Evolutionary conservation across 1,140 invertebrate genomes (phyloP), one percentile per base, ranked within the genome.

Genomic region (Panagrolaimus sp.): DNA sequence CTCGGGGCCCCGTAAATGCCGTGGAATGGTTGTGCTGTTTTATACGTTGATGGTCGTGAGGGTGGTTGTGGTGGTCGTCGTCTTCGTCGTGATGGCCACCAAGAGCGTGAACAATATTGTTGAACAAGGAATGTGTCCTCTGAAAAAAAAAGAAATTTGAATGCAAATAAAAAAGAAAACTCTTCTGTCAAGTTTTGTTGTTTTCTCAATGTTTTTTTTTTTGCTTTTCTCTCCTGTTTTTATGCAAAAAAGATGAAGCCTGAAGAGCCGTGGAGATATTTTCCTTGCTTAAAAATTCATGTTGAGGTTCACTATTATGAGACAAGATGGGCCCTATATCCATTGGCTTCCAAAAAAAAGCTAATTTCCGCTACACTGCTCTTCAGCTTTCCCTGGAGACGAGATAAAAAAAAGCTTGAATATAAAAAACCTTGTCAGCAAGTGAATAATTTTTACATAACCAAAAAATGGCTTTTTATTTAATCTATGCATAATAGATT

Each of bases 81-180:
- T 52, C 26, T 65, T 69, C 10, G 69, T 26, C 47, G 66, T 21
- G 52, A 58, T 58, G 55, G 43, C 77, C 79, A 43, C 74, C 71
- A 21, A 83, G 69, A n/a, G 84, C 84, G 69, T 81, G 84, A 48
- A 86, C 84, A 55, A 87, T 83, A 70, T 84, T 86, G 55, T 95
- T 94, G 84, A 98, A 98, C 47, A 98, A 86, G 44, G 92, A 93
- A 85, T 98, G 94, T 84, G 97, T 94, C 83, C 94, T 89, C 92
- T 96, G 87, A n/a, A n/a, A n/a, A 58, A 79, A 79, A 67, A 71
- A 45, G 66, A 76, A 74, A 74, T 68, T 10, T 46, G 43, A 7
- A 55, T 17, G 8, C 38, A n/a, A 63, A 52, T 43, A 48, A 65
- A 24, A 62, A 58, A 24, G 6, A 64, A 62, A 76, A 71, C 17